Evolutionary conservation across 2,888 invertebrate genomes (phyloP).

Genomic region (Philereme transversata): DNA sequence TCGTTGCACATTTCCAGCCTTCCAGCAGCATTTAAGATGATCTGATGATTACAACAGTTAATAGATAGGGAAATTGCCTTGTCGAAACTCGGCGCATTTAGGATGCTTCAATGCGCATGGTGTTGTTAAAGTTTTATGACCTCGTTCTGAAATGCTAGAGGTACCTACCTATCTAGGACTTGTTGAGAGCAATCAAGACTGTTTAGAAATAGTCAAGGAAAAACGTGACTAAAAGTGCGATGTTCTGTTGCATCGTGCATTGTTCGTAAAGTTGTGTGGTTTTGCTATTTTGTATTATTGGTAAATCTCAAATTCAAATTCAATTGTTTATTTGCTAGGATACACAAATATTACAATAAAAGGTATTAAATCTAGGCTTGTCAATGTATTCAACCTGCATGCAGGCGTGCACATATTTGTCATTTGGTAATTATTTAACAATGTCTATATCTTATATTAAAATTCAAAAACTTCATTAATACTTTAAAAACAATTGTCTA

Average conservation of each 20-base stretch:
- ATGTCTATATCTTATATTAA: too few species aligned
- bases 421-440: too few species aligned
- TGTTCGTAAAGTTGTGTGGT: slow-evolving; percentile 19
- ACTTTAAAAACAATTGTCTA: too few species aligned
- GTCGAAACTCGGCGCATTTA: slow-evolving; percentile 23
- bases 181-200: slow-evolving; percentile 27
- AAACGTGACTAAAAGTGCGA: slow-evolving; percentile 36
- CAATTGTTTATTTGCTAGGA: too few species aligned
- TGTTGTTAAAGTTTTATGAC: slow-evolving; percentile 27
- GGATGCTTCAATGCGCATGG: slow-evolving; percentile 40
- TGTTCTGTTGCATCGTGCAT: slow-evolving; percentile 27
- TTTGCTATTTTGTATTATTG: slow-evolving; percentile 4
- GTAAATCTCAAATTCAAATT: too few species aligned
- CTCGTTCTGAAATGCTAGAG: slow-evolving; percentile 25
- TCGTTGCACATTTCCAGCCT: too few species aligned
- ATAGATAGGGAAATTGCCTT: slow-evolving; percentile 19
- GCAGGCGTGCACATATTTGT: too few species aligned
- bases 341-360: too few species aligned
- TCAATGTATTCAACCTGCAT: too few species aligned
- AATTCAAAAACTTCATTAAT: too few species aligned
- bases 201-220: slow-evolving; percentile 34
- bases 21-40: too few species aligned
- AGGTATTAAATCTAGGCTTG: too few species aligned
- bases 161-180: slow-evolving; percentile 5
- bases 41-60: slow-evolving; percentile 18